phyloP scores from a whole-genome alignment of 2,797 vertebrate genomes.

The Brachyalestes nurse region DNA sequence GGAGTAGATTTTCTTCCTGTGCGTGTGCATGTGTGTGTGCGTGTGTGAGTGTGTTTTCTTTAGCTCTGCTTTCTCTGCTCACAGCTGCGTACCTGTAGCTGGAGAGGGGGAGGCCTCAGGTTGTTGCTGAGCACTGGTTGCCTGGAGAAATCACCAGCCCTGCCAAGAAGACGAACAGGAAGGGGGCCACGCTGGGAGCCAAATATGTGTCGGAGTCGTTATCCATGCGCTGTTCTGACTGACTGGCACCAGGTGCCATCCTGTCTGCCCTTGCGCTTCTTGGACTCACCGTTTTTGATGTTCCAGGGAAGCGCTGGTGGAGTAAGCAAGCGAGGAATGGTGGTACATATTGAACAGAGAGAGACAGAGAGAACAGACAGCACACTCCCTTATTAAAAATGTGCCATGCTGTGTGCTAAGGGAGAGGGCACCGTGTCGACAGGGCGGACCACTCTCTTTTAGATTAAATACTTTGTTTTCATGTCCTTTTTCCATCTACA shows the following conservation, averaged over 20 bases:
- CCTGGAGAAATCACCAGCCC: slow-evolving; percentile 44
- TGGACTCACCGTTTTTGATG: background rate
- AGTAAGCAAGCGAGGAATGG: slow-evolving; percentile 16
- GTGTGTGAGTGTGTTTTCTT: background rate
- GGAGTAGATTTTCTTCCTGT: background rate
- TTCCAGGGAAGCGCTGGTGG: background rate
- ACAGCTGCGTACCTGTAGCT: slow-evolving; percentile 54
- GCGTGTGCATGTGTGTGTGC: slow-evolving; percentile 2
- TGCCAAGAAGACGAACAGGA: slow-evolving; percentile 51
- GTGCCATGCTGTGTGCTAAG: slow-evolving; percentile 63
- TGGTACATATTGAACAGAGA: slow-evolving; percentile 58
- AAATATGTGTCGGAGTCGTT: slow-evolving; percentile 44
- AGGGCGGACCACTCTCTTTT: slow-evolving; percentile 64
- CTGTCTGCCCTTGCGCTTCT: background rate
- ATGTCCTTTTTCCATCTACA: background rate
- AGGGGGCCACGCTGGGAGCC: slow-evolving; percentile 1
- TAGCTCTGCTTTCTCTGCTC: slow-evolving; percentile 21
- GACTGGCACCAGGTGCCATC: slow-evolving; percentile 59
- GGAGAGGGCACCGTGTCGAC: slow-evolving; percentile 57
- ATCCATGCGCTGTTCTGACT: slow-evolving; percentile 48
- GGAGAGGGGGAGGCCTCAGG: slow-evolving; percentile 53
- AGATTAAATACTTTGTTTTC: background rate
- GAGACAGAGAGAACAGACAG: slow-evolving; percentile 57
- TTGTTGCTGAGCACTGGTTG: slow-evolving; percentile 50
- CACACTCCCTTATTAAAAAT: slow-evolving; percentile 68